Base-by-base conservation (phyloP, 2,797 vertebrate genomes). In the Chelon auratus region DNA sequence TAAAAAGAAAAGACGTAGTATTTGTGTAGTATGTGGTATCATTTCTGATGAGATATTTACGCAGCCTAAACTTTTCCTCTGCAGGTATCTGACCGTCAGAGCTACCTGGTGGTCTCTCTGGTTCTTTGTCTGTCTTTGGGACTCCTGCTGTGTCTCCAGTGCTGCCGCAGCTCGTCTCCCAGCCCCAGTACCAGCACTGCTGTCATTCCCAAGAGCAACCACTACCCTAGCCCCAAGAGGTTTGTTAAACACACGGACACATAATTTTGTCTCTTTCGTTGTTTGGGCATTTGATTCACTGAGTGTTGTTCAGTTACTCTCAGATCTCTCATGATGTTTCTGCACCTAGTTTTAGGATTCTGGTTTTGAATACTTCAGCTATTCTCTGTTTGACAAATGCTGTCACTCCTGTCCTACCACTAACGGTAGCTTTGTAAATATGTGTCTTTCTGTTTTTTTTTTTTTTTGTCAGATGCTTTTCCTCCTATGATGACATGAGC, bases 201-300 rank as follows among this genome's bases (percentile, higher is more conserved):
- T 58, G 88, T 86, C 72, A 90, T 97, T 77, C 96, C 96, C 82
- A 96, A 97, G 92, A 97, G 95, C 93, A 97, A 96, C 95, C 94
- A 97, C 85, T 99, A 97, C 91, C 96, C 97, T 55, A 99, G 97
- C 84, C 98, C 97, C 62, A 99, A 98, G 94, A 97, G 98, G 97
- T 99, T 92, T 18, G 72, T 62, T 17, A 0, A 20, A 0, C 12
- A 47, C 26, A 64, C 57, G 18, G 52, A 37, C 55, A 18, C 71
- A 67, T 18, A 11, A 4, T 40, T 51, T 68, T 63, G 15, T 56
- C 14, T 65, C 20, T 1, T n/a, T n/a, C 42, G 8, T 26, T 3
- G 12, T 6, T 4, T 36, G 20, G 36, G 1, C 15, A 48, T 72
- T 57, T 56, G 18, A 45, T 55, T 43, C 2, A 24, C 9, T 2